These are phyloP conservation scores for Drosophila pseudoobscura DNA, from an alignment of 1,140 invertebrate genomes.

Conservation along the genomic window DNA sequence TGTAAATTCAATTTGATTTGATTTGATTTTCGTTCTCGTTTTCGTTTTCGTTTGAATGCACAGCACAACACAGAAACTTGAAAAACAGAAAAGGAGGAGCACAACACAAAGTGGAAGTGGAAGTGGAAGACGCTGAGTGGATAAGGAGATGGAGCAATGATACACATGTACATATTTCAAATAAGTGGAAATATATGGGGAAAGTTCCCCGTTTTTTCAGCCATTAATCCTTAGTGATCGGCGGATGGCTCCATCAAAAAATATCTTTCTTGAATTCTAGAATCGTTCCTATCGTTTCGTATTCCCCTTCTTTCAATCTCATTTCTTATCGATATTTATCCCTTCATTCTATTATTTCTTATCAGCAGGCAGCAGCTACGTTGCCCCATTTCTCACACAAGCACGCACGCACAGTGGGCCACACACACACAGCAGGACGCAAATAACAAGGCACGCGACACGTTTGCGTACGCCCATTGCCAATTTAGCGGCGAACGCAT, in stretches of 20 bases:
- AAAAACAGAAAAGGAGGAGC: conserved; percentile 15
- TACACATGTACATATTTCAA: conserved; percentile 40
- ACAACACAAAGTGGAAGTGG: conserved; percentile 25
- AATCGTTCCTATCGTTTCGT: not conserved
- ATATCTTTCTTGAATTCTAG: too few species aligned
- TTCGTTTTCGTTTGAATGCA: conserved; percentile 80
- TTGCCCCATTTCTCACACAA: conserved; percentile 45
- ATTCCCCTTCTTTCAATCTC: not conserved
- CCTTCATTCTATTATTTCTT: too few species aligned
- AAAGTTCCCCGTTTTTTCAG: too few species aligned
- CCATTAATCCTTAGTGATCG: too few species aligned
- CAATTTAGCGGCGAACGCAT: conserved; percentile 50
- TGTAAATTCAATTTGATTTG: conserved; percentile 82
- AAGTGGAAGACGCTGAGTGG: not conserved
- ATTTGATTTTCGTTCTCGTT: conserved; percentile 82
- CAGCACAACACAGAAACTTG: conserved; percentile 30
- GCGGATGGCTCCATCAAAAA: too few species aligned
- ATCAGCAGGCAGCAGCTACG: too few species aligned
- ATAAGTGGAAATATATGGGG: conserved; percentile 68
- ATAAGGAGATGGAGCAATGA: conserved; percentile 32
- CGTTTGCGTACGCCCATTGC: conserved; percentile 51
- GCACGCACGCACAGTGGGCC: conserved; percentile 46
- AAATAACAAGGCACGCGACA: conserved; percentile 46
- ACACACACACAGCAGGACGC: too few species aligned
- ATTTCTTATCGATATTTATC: too few species aligned